These are phyloP conservation scores for Chrysochloris asiatica DNA, from an alignment of 2,113 vertebrate genomes.

Conservation along the genomic window DNA sequence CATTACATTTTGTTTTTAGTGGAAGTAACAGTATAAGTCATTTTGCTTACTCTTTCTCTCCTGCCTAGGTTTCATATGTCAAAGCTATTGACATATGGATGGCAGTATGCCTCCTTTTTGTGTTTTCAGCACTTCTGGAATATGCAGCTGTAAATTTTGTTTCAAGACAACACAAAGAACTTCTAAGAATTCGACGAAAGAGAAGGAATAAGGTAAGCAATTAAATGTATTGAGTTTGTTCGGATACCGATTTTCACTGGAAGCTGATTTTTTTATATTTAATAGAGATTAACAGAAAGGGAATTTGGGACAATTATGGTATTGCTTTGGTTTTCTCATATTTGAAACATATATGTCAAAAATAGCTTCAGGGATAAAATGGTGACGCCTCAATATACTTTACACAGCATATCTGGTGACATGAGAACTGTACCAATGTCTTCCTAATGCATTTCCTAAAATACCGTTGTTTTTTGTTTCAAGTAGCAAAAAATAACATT, in stretches of 20 bases:
- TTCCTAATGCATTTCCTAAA: background rate
- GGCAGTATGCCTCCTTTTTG: slow-evolving; percentile 98
- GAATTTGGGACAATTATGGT: background rate
- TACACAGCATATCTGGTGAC: slow-evolving; percentile 23
- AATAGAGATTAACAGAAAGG: background rate
- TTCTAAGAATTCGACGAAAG: slow-evolving; percentile 91
- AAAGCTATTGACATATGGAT: slow-evolving; percentile 99
- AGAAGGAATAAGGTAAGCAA: slow-evolving; percentile 92
- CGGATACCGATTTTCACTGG: background rate
- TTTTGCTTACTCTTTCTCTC: background rate
- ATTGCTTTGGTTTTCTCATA: background rate
- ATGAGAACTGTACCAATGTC: slow-evolving; percentile 15
- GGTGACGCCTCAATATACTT: background rate
- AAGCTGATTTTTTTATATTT: slow-evolving; percentile 27
- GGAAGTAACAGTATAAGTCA: background rate
- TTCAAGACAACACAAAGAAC: slow-evolving; percentile 97
- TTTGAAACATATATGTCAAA: background rate
- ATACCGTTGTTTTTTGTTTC: background rate
- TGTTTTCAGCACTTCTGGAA: slow-evolving; percentile 97
- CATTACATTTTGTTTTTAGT: background rate
- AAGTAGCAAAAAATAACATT: slow-evolving; percentile 32
- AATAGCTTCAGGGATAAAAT: background rate
- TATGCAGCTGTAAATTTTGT: slow-evolving; percentile 99
- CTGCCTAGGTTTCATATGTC: slow-evolving; percentile 94
- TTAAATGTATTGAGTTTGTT: background rate